Evolutionary conservation across 2,113 vertebrate genomes (phyloP).

Genomic region (Phodopus roborovskii): DNA sequence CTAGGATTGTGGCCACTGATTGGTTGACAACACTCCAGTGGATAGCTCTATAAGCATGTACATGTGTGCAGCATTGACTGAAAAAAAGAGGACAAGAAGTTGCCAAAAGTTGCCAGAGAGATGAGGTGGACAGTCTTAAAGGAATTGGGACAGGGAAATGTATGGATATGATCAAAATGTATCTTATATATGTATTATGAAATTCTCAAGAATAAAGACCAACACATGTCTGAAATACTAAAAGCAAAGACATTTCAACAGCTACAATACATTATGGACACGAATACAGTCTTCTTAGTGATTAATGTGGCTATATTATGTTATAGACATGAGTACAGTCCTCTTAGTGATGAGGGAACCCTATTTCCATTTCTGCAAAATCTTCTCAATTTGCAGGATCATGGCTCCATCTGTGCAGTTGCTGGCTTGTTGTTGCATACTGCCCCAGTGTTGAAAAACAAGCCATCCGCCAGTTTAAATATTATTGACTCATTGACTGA

Average conservation of each 20-base stretch:
- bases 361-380: constrained; percentile 40
- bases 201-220: neutral
- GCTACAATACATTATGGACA: neutral
- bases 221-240: neutral
- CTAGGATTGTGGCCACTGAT: neutral
- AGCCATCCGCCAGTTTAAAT: constrained; percentile 73
- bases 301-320: neutral
- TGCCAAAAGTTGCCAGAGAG: neutral
- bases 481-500: constrained; percentile 73
- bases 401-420: constrained; percentile 12
- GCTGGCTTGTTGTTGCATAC: constrained; percentile 45
- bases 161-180: neutral
- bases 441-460: constrained; percentile 66
- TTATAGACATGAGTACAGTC: neutral
- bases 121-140: neutral
- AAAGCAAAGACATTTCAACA: neutral
- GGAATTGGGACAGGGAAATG: neutral
- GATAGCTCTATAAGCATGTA: neutral
- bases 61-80: neutral
- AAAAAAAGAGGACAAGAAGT: neutral
- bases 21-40: neutral
- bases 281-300: neutral
- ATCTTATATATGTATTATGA: neutral
- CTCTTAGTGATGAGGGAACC: neutral
- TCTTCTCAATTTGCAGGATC: constrained; percentile 43